phyloP scores from a whole-genome alignment of 2,797 vertebrate genomes.

The Myoxocephalus aenaeus region DNA sequence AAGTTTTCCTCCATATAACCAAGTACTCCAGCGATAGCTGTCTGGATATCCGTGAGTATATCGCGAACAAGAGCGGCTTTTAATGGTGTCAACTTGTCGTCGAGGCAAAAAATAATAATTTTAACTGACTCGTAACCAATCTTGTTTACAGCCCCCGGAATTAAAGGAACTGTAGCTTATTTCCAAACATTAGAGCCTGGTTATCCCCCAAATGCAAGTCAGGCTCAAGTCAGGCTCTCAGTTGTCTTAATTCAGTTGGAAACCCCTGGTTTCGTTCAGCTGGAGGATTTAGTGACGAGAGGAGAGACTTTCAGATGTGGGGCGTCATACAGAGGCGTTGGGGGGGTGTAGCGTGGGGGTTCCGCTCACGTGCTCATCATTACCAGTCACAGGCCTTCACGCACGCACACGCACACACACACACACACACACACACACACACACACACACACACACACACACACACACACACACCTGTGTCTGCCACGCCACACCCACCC shows the following conservation, averaged over 20 bases:
- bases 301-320: constrained; percentile 7
- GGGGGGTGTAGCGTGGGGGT: constrained; percentile 24
- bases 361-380: constrained; percentile 58
- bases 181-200: neutral
- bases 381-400: constrained; percentile 32
- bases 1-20: neutral
- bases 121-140: neutral
- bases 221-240: too few species aligned
- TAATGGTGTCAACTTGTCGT: neutral
- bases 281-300: constrained; percentile 23
- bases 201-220: neutral
- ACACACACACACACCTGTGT: constrained; percentile 36
- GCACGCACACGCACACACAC: constrained; percentile 31
- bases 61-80: neutral
- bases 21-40: neutral
- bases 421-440: constrained; percentile 41
- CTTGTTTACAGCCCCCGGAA: neutral
- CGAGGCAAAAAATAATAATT: too few species aligned
- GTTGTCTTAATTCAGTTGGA: neutral
- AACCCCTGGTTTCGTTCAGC: constrained; percentile 3
- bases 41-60: neutral
- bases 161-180: neutral
- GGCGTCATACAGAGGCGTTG: constrained; percentile 11
- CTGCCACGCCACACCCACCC: constrained; percentile 49
- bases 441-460: constrained; percentile 31